Base-by-base conservation (phyloP, 53 echinoderm and acorn worm species). In the Holothuria scabra region DNA sequence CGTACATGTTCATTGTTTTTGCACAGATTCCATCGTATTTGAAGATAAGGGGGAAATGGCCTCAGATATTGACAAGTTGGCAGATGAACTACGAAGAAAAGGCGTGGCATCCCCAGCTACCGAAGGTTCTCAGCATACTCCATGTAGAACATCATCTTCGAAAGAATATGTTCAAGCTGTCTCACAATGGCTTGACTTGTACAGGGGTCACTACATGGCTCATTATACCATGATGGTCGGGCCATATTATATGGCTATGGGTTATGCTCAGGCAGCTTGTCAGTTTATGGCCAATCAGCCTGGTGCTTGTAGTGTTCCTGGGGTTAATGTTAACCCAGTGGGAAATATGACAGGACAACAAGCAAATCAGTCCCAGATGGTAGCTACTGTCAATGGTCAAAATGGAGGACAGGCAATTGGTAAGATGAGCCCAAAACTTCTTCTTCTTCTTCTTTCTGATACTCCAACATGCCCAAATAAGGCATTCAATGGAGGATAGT, bases 101-200 rank as follows among this genome's bases (percentile, higher is more conserved):
- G 76, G 52, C 23, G 76, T 52, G 61, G 22, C 61, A 60, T 60
- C 23, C 22, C 8, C 55, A 23, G 18, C 22, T 29, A 21, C 26
- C 19, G 55, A 23, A 30, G 28, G 8, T 5, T n/a, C 44, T 23
- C 34, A 35, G 21, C 23, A 23, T 25, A 37, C 18, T 28, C 61
- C 61, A 60, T 23, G 7, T 20, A 60, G 18, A 22, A 22, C 46
- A 44, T 21, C 72, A 78, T 37, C 60, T 60, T 90, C 90, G 21
- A 90, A 90, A 59, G 84, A 91, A 60, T 93, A 91, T 85, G 88
- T 85, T 5, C 64, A 86, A 29, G 82, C 90, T 24, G 93, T 93
- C 25, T 76, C 88, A 30, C 88, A 93, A 44, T 93, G 93, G 93
- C 57, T 93, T 83, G 84, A 75, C 81, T 85, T 91, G 62, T 91